Base-by-base conservation (phyloP, 2,888 invertebrate genomes). In the Drosophila phalerata region DNA sequence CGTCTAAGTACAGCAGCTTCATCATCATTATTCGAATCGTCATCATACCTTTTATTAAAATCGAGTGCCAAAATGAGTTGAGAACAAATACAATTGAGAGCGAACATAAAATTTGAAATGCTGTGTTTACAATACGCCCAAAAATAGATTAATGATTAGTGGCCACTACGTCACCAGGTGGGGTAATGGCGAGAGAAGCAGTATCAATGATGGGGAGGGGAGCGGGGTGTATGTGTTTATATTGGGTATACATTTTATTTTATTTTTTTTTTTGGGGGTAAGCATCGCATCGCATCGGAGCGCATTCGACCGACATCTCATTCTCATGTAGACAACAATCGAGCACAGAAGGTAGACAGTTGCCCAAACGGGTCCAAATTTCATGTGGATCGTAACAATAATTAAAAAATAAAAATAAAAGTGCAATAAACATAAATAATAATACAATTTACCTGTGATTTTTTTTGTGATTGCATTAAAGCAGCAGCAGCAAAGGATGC, bases 111-210 rank as follows among this genome's bases (percentile, higher is more conserved):
- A 85, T 85, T 85, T 88, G 49, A 71, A 75, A 56, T 75, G 74
- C 63, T 52, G n/a, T 74, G 84, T 81, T 81, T 81, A 83, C 81
- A 81, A 71, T 86, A 69, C 65, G 55, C 52, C 69, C 78, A 48
- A 73, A 88, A 88, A 88, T 88, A 88, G 90, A 78, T 76, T 68
- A 57, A 77, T 88, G 87, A 88, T 88, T 89, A 79, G 77, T 79
- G 77, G 65, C 68, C 69, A 70, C 71, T 79, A 89, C 89, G 84
- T 89, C 89, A 88, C 90, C 88, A 84, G 88, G 86, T 82, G 86
- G 77, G 73, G 74, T 64, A 69, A 66, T 37, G 37, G 6, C n/a
- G n/a, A n/a, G 37, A 37, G 37, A 8, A 37, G 34, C 13, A 2
- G 28, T 30, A 17, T 10, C 13, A 28, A 8, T 19, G 30, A 42